A percentile compares a stretch with the other conserved stretches of the same genome.
Evolutionary conservation across 2,113 vertebrate species (phyloP).

Genomic region (Hippocampus abdominalis): DNA sequence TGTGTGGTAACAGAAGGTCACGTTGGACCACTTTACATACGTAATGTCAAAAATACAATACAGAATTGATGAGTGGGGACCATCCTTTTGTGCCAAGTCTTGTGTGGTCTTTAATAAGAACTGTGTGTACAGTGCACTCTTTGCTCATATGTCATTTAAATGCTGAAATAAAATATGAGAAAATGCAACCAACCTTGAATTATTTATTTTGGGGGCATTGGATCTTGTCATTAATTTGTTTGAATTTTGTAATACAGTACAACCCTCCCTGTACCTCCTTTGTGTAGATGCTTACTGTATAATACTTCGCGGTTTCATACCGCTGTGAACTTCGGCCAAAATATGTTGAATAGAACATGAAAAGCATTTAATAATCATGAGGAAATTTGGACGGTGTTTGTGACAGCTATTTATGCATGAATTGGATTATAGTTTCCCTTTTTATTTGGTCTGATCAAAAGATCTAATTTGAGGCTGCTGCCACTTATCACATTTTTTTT

Average conservation of each 20-base stretch:
- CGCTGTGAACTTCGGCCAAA: too few species aligned
- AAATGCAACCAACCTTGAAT: neutral
- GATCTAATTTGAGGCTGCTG: neutral
- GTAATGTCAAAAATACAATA: slow-evolving; percentile 30
- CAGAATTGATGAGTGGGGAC: slow-evolving; percentile 37
- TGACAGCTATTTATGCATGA: neutral
- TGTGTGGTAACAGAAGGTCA: slow-evolving; percentile 22
- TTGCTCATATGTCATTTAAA: slow-evolving; percentile 54
- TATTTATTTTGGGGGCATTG: neutral
- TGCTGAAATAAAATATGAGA: slow-evolving; percentile 57
- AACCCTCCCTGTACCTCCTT: too few species aligned
- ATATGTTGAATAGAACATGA: too few species aligned
- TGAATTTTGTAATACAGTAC: neutral
- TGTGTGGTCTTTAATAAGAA: slow-evolving; percentile 43
- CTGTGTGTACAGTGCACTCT: slow-evolving; percentile 57
- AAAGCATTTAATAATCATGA: too few species aligned
- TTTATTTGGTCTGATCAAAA: neutral
- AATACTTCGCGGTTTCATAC: too few species aligned
- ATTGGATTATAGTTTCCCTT: neutral
- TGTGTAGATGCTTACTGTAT: too few species aligned
- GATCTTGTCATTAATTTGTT: neutral
- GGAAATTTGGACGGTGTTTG: neutral
- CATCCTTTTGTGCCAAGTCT: slow-evolving; percentile 60
- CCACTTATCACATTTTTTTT: too few species aligned
- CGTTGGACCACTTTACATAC: slow-evolving; percentile 25